phyloP scores from a whole-genome alignment of 1,140 invertebrate genomes.

The Platyscapa corneri region DNA sequence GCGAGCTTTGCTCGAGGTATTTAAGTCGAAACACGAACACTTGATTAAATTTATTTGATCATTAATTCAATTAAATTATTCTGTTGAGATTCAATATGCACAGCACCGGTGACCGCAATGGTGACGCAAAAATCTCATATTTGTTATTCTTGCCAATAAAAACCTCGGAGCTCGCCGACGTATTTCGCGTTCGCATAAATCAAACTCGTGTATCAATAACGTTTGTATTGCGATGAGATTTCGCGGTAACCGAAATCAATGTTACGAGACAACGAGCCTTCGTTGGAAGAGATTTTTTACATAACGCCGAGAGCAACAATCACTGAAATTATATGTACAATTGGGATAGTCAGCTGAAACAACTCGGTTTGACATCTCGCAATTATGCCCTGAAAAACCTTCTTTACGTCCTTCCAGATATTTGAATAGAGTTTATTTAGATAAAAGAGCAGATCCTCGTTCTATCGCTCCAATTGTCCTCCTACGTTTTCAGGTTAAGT shows the following conservation, averaged over 20 bases:
- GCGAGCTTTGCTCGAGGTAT: slow-evolving; percentile 41
- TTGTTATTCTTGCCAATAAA: background rate
- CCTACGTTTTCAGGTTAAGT: background rate
- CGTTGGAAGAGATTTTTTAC: background rate
- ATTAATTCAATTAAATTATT: slow-evolving; percentile 52
- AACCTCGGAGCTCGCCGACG: no score
- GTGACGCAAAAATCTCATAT: background rate
- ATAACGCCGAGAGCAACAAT: background rate
- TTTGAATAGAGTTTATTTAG: background rate
- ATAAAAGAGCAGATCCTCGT: background rate
- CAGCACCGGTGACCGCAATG: background rate
- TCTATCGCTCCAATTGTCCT: background rate
- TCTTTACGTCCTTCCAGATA: background rate
- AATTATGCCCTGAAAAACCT: no score
- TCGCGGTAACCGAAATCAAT: background rate
- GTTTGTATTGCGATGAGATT: background rate
- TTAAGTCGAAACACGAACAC: slow-evolving; percentile 44
- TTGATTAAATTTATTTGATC: slow-evolving; percentile 51
- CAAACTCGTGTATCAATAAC: background rate
- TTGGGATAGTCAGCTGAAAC: no score
- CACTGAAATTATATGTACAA: no score
- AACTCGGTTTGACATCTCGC: no score
- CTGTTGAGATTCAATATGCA: slow-evolving; percentile 8
- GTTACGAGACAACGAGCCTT: background rate
- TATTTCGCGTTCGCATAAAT: background rate